Evolutionary conservation across 2,797 vertebrate genomes (phyloP), one percentile per base, ranked within the genome.

Genomic region (Lycodopsis pacificus): DNA sequence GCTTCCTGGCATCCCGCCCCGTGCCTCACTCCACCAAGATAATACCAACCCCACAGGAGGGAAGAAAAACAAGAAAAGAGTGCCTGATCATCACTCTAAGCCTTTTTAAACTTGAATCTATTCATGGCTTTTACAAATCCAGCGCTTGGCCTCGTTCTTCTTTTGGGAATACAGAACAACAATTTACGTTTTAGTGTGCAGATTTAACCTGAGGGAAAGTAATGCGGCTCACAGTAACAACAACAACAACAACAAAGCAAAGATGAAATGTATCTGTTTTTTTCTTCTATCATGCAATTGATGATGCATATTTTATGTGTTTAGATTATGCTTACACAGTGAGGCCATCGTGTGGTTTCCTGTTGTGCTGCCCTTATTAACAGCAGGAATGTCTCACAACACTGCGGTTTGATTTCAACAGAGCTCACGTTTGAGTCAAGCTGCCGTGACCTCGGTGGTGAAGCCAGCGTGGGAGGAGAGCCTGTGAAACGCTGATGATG

Each of bases 11-110:
- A 56, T 48, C 13, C 72, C n/a, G 5, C 63, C 72, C 2, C 7
- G 13, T 30, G 66, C 51, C 65, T 42, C 63, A 9, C 64, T 65
- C 73, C 65, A 40, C 13, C 30, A 22, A 65, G 56, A 80, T 54
- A 22, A 73, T 56, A 42, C 61, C 20, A 54, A 44, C 70, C 83
- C 57, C 57, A 79, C 64, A 59, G 71, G 75, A 71, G 78, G 70
- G 62, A 56, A 30, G 65, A 62, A 79, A 79, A 76, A 78, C 70
- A 68, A 69, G 71, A 42, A 65, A 70, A 19, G 44, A 62, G 54
- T 63, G 68, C 56, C 66, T 6, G 27, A 82, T 87, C 79, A 82
- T 82, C 83, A 53, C 53, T 71, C 61, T 72, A 12, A 56, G 48
- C 17, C 40, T 44, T 70, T 73, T 56, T 63, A 12, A 30, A 51